These are phyloP conservation scores for Dasyprocta punctata DNA, from an alignment of 2,113 vertebrate genomes.

Conservation along the genomic window DNA sequence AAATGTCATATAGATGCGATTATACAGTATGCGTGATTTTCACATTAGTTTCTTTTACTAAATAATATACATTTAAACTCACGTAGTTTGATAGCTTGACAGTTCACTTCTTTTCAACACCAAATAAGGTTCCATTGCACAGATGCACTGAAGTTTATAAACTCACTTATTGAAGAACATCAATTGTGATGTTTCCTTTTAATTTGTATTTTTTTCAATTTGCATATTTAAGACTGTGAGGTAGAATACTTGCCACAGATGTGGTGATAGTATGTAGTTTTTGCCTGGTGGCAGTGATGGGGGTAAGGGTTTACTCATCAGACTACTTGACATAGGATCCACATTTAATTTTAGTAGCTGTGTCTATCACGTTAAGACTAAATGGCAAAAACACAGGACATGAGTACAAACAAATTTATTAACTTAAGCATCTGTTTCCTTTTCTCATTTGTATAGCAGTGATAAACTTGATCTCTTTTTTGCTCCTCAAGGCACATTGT, in stretches of 20 bases:
- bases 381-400: background rate
- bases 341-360: background rate
- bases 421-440: constrained; percentile 27
- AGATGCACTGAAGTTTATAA: background rate
- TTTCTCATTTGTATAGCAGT: background rate
- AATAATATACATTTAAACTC: background rate
- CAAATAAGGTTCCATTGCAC: background rate
- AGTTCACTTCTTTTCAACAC: constrained; percentile 1
- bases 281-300: background rate
- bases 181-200: background rate
- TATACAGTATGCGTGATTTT: background rate
- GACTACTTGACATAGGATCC: background rate
- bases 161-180: background rate
- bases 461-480: background rate
- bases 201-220: background rate
- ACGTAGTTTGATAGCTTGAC: background rate
- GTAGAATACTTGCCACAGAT: background rate
- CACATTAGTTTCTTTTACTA: background rate
- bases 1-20: background rate
- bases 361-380: background rate
- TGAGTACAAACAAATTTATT: background rate
- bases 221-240: background rate
- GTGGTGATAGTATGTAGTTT: background rate
- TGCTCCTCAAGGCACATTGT: constrained; percentile 13
- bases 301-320: background rate